These are phyloP conservation scores for Venusia cambrica DNA, from an alignment of 2,888 invertebrate genomes.

Conservation along the genomic window DNA sequence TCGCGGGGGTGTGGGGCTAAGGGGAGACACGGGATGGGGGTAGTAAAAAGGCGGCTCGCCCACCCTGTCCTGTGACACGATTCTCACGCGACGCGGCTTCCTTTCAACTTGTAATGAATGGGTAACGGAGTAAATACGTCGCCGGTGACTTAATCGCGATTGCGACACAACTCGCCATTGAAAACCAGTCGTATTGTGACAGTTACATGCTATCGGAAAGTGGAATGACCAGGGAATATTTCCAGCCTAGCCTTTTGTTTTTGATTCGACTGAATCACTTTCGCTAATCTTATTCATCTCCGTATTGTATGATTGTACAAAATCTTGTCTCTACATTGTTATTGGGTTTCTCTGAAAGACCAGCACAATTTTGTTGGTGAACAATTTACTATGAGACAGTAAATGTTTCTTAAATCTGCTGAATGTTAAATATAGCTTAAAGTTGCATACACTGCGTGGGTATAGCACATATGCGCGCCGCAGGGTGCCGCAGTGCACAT, in stretches of 20 bases:
- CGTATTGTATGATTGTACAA: not conserved
- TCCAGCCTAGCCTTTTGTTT: conserved; percentile 38
- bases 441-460: conserved; percentile 5
- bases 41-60: conserved; percentile 36
- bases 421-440: conserved; percentile 2
- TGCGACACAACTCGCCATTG: conserved; percentile 45
- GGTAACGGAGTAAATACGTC: conserved; percentile 62
- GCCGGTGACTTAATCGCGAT: conserved; percentile 59
- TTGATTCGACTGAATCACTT: conserved; percentile 35
- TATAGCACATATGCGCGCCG: conserved; percentile 49
- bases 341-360: no score
- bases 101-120: conserved; percentile 75
- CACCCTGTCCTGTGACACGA: conserved; percentile 69
- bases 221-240: conserved; percentile 43
- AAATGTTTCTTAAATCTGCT: no score
- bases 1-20: conserved; percentile 52
- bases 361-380: no score
- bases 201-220: conserved; percentile 42
- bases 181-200: conserved; percentile 52
- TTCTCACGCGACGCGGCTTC: conserved; percentile 76
- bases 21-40: conserved; percentile 33
- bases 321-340: not conserved
- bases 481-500: conserved; percentile 45
- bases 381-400: no score
- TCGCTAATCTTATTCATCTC: conserved; percentile 22